A percentile compares a stretch with the other conserved stretches of the same genome.
Evolutionary conservation across 1,140 invertebrate species (phyloP).

Genomic region (Hyles vespertilio): DNA sequence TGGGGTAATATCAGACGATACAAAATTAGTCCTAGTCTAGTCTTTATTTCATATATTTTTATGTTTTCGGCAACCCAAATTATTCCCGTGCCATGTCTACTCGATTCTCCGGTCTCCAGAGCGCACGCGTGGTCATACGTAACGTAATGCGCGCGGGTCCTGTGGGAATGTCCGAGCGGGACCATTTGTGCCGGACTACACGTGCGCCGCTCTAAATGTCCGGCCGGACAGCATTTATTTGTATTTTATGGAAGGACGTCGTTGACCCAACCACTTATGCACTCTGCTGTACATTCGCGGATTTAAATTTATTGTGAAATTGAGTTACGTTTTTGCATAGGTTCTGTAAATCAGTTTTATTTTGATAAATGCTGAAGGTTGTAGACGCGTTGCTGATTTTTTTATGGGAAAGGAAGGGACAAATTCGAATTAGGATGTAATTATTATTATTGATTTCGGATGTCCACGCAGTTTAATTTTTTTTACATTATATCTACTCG

Average conservation of each 20-base stretch:
- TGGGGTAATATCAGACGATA: neutral
- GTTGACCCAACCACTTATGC: constrained; percentile 4
- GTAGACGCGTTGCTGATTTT: no score
- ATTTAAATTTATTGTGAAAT: no score
- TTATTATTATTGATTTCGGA: no score
- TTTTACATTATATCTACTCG: no score
- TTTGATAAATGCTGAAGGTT: no score
- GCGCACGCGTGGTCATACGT: constrained; percentile 16
- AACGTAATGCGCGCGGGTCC: constrained; percentile 3
- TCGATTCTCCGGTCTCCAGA: neutral
- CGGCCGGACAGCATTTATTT: constrained; percentile 4
- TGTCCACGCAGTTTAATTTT: no score
- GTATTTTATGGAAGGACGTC: constrained; percentile 1
- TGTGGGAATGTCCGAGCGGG: constrained; percentile 9
- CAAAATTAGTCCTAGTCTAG: neutral
- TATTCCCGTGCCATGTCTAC: neutral
- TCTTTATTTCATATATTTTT: neutral
- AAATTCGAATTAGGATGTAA: no score
- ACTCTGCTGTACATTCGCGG: no score
- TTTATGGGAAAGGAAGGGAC: no score
- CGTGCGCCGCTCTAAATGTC: constrained; percentile 5
- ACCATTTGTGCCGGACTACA: constrained; percentile 7
- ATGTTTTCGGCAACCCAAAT: neutral
- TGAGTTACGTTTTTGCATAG: no score
- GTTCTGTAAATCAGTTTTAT: no score